Conservation (phyloP, 2,113 vertebrate genomes). For the Channa argus region DNA sequence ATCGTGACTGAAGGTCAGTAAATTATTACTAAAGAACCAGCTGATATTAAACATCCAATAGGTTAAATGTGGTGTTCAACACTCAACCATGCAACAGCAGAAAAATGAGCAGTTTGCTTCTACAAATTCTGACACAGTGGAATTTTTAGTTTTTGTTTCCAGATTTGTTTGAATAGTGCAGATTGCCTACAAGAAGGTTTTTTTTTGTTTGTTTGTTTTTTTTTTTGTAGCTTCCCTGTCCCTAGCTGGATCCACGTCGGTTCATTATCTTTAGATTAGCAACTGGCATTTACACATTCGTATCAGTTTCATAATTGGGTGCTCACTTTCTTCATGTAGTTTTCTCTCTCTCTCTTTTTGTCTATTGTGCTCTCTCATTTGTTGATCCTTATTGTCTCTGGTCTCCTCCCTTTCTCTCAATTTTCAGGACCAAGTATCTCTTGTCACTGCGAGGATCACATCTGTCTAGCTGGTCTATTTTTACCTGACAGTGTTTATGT, state of each 20-base stretch:
- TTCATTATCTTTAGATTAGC: neutral
- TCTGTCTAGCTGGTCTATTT: slow-evolving; percentile 61
- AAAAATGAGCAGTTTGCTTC: neutral
- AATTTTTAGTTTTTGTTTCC: neutral
- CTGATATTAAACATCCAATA: neutral
- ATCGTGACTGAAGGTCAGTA: too few relatives aligned
- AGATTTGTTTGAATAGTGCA: neutral
- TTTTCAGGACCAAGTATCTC: slow-evolving; percentile 5
- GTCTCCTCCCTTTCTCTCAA: neutral
- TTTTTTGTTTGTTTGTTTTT: too few relatives aligned
- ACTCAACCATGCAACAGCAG: neutral
- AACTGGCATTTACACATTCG: neutral
- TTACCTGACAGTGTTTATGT: slow-evolving; percentile 59
- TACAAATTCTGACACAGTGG: neutral
- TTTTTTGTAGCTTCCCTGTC: too few relatives aligned
- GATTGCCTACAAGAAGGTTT: neutral
- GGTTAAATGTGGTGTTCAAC: neutral
- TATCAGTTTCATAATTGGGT: slow-evolving; percentile 23
- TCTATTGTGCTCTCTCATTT: neutral
- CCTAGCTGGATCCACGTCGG: neutral
- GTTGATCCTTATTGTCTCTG: neutral
- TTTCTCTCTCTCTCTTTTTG: neutral
- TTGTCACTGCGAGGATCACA: slow-evolving; percentile 6
- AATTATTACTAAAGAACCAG: neutral
- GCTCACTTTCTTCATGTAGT: neutral